Percentiles rank a stretch among this genome's conserved stretches.
phyloP scores from a whole-genome alignment of 2,113 vertebrate species.

The Piaya cayana region DNA sequence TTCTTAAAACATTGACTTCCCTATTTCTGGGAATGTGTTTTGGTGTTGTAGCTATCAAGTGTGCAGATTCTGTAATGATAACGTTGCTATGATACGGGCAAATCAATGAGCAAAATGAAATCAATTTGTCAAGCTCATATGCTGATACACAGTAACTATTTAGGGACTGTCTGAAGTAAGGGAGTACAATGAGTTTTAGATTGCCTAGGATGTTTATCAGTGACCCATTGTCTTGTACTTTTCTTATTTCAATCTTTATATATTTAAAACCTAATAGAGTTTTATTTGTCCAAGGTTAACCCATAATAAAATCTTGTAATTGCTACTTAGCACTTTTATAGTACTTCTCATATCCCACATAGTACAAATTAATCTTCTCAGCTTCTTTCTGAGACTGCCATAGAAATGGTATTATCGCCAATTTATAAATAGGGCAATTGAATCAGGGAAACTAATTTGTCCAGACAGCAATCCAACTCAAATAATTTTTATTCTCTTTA shows the following conservation, averaged over 20 bases:
- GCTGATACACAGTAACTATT: constrained; percentile 18
- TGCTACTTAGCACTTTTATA: neutral
- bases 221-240: neutral
- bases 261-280: neutral
- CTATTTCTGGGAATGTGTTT: constrained; percentile 6
- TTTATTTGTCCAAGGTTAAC: neutral
- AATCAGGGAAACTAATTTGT: constrained; percentile 14
- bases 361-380: neutral
- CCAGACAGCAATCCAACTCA: neutral
- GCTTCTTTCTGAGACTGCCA: neutral
- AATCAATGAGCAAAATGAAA: constrained; percentile 59
- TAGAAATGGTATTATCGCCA: neutral
- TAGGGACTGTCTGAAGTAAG: neutral
- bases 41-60: constrained; percentile 7
- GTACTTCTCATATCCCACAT: neutral
- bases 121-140: constrained; percentile 47
- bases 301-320: neutral
- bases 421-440: constrained; percentile 1
- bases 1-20: constrained; percentile 16
- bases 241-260: constrained; percentile 32
- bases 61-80: constrained; percentile 44
- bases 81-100: constrained; percentile 33
- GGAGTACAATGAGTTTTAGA: neutral
- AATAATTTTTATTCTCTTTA: neutral
- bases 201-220: constrained; percentile 10